phyloP scores from a whole-genome alignment of 2,797 vertebrate genomes.

The Tinamus major region DNA sequence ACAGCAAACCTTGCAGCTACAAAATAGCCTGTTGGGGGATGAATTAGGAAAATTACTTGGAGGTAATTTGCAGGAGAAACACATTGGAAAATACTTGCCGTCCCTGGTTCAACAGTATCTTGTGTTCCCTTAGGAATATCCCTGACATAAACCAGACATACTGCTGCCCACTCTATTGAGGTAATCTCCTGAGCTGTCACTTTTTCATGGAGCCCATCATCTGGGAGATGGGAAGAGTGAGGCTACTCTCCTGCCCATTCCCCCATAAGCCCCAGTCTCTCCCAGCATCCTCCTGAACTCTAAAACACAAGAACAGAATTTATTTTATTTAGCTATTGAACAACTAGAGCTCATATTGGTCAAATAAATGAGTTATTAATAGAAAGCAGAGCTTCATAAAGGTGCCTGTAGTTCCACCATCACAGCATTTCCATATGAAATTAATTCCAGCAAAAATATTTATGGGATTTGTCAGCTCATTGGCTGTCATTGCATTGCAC shows the following conservation, averaged over 20 bases:
- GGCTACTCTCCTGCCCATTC: background rate
- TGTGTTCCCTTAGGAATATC: background rate
- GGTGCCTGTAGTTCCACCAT: fast-evolving
- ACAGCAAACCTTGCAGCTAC: background rate
- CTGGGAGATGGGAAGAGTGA: background rate
- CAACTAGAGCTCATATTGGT: background rate
- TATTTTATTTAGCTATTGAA: background rate
- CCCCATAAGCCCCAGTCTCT: background rate
- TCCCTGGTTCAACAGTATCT: background rate
- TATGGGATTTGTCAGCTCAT: background rate
- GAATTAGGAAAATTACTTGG: background rate
- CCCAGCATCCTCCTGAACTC: background rate
- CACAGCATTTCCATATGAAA: background rate
- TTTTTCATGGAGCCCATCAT: background rate
- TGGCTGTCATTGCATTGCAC: fast-evolving
- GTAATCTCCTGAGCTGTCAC: background rate
- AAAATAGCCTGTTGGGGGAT: background rate
- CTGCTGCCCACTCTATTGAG: fast-evolving
- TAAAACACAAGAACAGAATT: background rate
- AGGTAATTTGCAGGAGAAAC: background rate
- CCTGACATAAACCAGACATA: fast-evolving
- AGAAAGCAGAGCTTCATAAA: background rate
- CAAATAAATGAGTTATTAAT: background rate
- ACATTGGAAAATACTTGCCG: background rate
- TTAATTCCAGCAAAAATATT: background rate